Conservation (phyloP, 2,888 invertebrate species). For the Micoletzkya japonica region DNA sequence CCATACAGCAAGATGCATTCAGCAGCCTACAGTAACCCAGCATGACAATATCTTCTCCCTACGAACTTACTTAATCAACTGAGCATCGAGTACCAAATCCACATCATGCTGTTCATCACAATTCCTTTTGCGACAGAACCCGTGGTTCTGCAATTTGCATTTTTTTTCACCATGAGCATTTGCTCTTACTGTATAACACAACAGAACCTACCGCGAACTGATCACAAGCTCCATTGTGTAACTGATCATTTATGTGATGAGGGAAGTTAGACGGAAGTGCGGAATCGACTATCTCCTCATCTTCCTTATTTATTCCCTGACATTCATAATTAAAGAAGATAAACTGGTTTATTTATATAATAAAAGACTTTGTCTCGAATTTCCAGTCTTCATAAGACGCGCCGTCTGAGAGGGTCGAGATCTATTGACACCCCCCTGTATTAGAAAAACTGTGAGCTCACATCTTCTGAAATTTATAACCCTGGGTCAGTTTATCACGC, state of each 20-base stretch:
- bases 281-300: constrained; percentile 8
- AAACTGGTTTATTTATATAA: too few species aligned
- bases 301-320: too few species aligned
- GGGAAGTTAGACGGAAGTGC: constrained; percentile 9
- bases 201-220: constrained; percentile 18
- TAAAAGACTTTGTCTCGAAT: too few species aligned
- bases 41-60: background rate
- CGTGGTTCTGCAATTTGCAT: constrained; percentile 43
- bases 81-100: constrained; percentile 52
- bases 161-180: background rate
- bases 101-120: too few species aligned
- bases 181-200: too few species aligned
- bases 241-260: background rate
- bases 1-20: background rate
- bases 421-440: too few species aligned
- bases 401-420: too few species aligned
- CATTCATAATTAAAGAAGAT: too few species aligned
- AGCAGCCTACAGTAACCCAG: background rate
- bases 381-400: too few species aligned
- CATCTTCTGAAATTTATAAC: too few species aligned
- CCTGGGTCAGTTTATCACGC: too few species aligned
- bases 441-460: too few species aligned
- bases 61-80: constrained; percentile 33
- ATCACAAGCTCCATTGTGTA: background rate
- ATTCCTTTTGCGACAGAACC: constrained; percentile 52